A percentile compares a stretch with the other conserved stretches of the same genome.
These are phyloP conservation scores for Ornithoptera priamus DNA, from an alignment of 2,888 invertebrate species.

Conservation along the genomic window DNA sequence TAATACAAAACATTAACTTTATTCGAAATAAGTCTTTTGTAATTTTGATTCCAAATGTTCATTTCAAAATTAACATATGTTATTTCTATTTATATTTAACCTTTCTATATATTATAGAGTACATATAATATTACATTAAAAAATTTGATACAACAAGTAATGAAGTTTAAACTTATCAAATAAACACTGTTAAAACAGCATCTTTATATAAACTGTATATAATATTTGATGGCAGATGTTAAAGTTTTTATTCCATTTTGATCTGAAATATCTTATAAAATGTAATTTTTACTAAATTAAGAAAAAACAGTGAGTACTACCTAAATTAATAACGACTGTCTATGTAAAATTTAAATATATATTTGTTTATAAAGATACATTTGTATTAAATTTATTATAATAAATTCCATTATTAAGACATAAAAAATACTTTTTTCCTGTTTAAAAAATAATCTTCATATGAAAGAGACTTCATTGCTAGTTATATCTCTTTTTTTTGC, in stretches of 20 bases:
- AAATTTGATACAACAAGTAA: neutral
- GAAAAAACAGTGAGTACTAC: no score
- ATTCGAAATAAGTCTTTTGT: neutral
- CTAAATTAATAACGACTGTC: no score
- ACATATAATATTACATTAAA: neutral
- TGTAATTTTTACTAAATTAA: no score
- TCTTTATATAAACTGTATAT: no score
- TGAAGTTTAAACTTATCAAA: neutral
- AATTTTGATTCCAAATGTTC: neutral
- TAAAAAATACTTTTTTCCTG: neutral
- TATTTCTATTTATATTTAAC: neutral
- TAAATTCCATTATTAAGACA: neutral
- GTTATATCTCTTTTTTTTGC: conserved; percentile 28
- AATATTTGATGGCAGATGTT: no score
- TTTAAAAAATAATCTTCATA: neutral
- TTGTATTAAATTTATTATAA: neutral
- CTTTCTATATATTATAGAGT: no score
- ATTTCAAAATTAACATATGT: neutral
- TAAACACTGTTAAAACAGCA: no score
- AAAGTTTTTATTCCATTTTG: no score
- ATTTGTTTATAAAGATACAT: no score
- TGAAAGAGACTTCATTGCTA: conserved; percentile 38
- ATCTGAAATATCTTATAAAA: no score
- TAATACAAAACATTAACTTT: neutral
- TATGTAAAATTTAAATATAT: no score